phyloP scores from a whole-genome alignment of 2,113 vertebrate species.

The Laticauda laticaudata region DNA sequence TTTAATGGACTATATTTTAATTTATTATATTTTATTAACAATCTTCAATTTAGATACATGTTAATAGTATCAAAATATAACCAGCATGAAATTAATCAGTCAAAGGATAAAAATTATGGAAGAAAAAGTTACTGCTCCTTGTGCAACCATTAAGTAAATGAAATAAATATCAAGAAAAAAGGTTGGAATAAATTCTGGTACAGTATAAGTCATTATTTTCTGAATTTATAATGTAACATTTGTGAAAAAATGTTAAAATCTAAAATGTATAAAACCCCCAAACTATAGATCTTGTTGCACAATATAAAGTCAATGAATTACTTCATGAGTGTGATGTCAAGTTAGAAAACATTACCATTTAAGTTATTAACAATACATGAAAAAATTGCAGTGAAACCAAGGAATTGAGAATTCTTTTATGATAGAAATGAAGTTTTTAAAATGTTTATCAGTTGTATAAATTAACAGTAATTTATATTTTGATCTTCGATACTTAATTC shows the following conservation, averaged over 20 bases:
- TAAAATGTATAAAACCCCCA: not conserved
- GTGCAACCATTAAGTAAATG: not conserved
- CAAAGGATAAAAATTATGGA: not conserved
- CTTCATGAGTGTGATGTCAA: conserved; percentile 25
- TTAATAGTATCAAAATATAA: not conserved
- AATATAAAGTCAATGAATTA: not conserved
- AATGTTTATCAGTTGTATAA: not conserved
- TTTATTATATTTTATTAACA: not conserved
- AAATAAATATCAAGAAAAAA: not conserved
- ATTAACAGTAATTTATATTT: not conserved
- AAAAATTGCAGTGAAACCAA: not conserved
- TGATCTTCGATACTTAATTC: not conserved
- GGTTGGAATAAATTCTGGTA: not conserved
- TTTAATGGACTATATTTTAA: accelerated
- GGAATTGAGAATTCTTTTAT: not conserved
- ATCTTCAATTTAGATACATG: not conserved
- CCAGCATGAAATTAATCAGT: not conserved
- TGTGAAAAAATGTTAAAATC: not conserved
- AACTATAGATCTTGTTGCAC: not conserved
- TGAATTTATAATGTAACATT: not conserved
- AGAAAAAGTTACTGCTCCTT: not conserved
- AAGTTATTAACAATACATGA: conserved; percentile 7
- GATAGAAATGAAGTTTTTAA: not conserved
- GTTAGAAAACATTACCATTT: not conserved
- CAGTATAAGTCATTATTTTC: not conserved